These are phyloP conservation scores for Sinodicranocentrus sp. DNA, from an alignment of 2,888 invertebrate genomes.

Conservation along the genomic window DNA sequence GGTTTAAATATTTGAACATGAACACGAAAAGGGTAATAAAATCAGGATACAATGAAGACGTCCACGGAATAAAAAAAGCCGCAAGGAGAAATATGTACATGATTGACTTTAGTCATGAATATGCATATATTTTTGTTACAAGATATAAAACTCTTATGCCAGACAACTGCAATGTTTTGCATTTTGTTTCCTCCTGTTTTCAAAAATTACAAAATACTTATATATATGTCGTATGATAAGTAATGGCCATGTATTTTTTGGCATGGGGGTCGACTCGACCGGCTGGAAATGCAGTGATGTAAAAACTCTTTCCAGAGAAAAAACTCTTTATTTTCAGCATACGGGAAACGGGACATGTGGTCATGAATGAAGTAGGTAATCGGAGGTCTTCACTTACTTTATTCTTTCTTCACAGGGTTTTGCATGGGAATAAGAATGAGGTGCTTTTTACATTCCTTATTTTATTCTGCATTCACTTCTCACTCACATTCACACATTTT, in stretches of 20 bases:
- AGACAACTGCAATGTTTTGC: no score
- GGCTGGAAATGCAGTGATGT: no score
- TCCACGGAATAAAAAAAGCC: conserved; percentile 6
- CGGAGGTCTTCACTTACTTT: neutral
- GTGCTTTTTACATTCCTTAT: neutral
- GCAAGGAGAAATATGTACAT: neutral
- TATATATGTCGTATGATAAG: no score
- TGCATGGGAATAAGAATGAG: neutral
- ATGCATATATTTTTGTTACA: no score
- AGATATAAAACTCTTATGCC: no score
- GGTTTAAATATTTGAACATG: conserved; percentile 28
- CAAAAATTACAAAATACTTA: no score
- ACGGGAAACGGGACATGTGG: neutral
- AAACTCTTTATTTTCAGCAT: neutral
- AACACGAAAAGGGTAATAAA: conserved; percentile 34
- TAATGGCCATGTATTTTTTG: no score
- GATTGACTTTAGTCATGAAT: conserved; percentile 8
- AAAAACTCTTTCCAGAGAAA: no score
- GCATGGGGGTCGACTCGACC: no score
- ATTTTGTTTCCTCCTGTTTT: no score
- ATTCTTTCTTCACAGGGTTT: neutral
- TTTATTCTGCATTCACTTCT: conserved; percentile 1
- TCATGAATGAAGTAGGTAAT: conserved; percentile 17
- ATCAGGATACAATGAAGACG: conserved; percentile 35
- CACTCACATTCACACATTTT: neutral